Base-by-base conservation (phyloP, 2,113 vertebrate species). In the Prietella phreatophila region DNA sequence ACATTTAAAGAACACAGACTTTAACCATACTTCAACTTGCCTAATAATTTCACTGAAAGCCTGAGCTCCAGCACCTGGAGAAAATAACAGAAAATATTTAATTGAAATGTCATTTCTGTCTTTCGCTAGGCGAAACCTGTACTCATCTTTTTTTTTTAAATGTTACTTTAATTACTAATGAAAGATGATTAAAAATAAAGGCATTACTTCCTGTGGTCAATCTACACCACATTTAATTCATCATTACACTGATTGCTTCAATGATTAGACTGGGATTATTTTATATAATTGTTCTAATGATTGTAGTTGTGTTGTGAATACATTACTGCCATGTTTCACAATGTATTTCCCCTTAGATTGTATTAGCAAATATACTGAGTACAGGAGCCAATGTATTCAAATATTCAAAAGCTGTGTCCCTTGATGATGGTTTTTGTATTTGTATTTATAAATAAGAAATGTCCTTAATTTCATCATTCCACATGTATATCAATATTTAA, bases 1-100 rank as follows among this genome's bases (percentile, higher is more conserved):
- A 96, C 96, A 96, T 97, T 96, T 96, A 95, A 93, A 89, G 95
- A 96, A 97, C 96, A 96, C 95, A 96, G 96, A 97, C 97, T 98
- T 97, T 97, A 97, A 97, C 97, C 96, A 96, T 96, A 96, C 96
- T 95, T 94, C 93, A 95, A 94, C 94, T 96, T 93, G 93, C 93
- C 92, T 90, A 95, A 83, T 96, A 96, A 97, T 97, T 97, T 95
- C 94, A 97, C 97, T 97, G 95, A 97, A 95, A 96, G 95, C 55
- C 93, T 94, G 95, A 96, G 96, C 95, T 95, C 94, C 93, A 96
- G 95, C 96, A 93, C 91, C 93, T 95, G 95, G 95, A 60, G 27
- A 78, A 84, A 83, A 86, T 36, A 25, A 55, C 71, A 53, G 53
- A 75, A 65, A 53, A 53, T n/a, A 60, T 30, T 75, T 25, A 4